Percentiles rank a stretch among this genome's conserved stretches.
These are phyloP conservation scores for Drosophila greeni DNA, from an alignment of 2,888 invertebrate genomes.

Conservation along the genomic window DNA sequence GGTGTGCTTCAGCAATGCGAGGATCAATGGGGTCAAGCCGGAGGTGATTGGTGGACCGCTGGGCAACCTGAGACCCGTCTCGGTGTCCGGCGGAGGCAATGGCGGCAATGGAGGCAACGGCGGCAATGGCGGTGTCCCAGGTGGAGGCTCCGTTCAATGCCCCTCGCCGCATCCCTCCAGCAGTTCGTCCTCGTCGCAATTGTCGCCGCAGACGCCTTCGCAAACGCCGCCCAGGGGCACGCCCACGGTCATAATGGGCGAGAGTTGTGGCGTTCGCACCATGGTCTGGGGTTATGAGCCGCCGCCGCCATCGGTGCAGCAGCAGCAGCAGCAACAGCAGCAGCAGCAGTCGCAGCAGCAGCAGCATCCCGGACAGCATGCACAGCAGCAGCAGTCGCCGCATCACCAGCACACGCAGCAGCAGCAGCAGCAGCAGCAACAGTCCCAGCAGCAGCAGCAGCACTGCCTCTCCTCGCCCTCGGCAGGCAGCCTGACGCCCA, in stretches of 20 bases:
- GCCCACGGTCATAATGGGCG: constrained; percentile 95
- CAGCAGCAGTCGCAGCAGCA: constrained; percentile 47
- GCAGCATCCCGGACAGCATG: constrained; percentile 56
- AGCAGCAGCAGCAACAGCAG: constrained; percentile 23
- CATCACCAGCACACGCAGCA: constrained; percentile 50
- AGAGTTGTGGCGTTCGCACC: constrained; percentile 90
- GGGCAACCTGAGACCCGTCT: constrained; percentile 71
- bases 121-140: neutral
- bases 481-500: constrained; percentile 77
- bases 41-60: constrained; percentile 86
- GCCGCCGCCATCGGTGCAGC: constrained; percentile 78
- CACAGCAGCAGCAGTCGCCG: constrained; percentile 57
- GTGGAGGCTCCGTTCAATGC: constrained; percentile 64
- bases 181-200: constrained; percentile 77
- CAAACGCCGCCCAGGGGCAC: constrained; percentile 82
- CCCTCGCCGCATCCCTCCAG: constrained; percentile 78
- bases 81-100: constrained; percentile 43
- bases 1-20: constrained; percentile 82
- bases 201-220: constrained; percentile 78
- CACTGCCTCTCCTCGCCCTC: constrained; percentile 78
- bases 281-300: constrained; percentile 83
- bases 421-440: constrained; percentile 52
- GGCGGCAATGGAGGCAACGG: constrained; percentile 38
- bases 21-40: constrained; percentile 89
- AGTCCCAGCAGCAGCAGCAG: constrained; percentile 44